Evolutionary conservation across 2,113 vertebrate genomes (phyloP).

Genomic region (Microcebus jonahi): DNA sequence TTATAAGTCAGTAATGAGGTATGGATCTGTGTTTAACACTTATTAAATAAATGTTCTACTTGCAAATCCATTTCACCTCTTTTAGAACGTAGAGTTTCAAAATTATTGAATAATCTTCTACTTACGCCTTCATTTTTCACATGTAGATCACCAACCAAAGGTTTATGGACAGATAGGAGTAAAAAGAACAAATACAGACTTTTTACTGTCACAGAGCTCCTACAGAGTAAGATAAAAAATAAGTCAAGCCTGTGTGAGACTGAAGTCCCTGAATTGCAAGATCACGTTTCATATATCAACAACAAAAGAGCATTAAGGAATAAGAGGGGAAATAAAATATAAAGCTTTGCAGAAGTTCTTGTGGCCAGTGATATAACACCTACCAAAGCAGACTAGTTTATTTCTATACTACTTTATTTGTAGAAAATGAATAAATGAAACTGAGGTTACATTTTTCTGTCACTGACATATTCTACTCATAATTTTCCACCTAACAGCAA

Average conservation of each 20-base stretch:
- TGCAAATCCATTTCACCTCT: not conserved
- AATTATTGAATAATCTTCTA: not conserved
- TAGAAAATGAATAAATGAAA: constrained; percentile 9
- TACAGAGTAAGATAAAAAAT: not conserved
- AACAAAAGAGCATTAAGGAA: not conserved
- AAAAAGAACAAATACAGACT: not conserved
- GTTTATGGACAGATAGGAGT: not conserved
- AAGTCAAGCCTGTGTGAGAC: not conserved
- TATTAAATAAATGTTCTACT: not conserved
- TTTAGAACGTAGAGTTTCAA: not conserved
- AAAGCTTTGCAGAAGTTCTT: constrained; percentile 7
- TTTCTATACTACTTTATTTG: not conserved
- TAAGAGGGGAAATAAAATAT: constrained; percentile 12
- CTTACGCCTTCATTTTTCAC: not conserved
- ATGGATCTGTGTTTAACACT: not conserved
- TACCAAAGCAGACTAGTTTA: not conserved
- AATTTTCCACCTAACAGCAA: not conserved
- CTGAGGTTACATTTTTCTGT: not conserved
- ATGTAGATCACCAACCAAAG: not conserved
- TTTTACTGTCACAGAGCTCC: not conserved
- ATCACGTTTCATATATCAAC: not conserved
- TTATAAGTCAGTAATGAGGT: not conserved
- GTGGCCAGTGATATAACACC: not conserved
- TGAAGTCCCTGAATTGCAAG: not conserved
- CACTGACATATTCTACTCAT: not conserved